phyloP scores from a whole-genome alignment of 2,113 vertebrate species.

The pig (Sus scrofa) region DNA sequence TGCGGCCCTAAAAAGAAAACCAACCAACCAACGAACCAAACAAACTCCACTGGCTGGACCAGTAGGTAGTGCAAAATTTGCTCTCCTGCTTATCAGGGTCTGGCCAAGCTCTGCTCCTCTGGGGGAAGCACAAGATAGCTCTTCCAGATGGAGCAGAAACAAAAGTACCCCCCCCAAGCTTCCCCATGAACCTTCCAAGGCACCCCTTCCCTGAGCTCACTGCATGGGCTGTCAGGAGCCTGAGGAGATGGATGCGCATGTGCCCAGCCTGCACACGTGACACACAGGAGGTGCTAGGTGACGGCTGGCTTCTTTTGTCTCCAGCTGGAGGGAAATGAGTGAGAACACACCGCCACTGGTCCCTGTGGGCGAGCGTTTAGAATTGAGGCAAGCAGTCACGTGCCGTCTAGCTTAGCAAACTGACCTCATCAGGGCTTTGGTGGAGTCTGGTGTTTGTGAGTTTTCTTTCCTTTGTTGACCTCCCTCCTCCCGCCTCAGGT shows the following conservation, averaged over 20 bases:
- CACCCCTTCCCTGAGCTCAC: fast-evolving
- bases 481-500: neutral
- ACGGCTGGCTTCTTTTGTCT: neutral
- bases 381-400: neutral
- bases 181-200: neutral
- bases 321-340: neutral
- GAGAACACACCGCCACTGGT: neutral
- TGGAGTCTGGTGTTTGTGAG: neutral
- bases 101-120: neutral
- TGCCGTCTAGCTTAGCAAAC: neutral
- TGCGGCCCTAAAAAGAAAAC: too few species aligned
- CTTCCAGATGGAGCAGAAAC: neutral
- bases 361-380: neutral
- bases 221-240: neutral
- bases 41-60: neutral
- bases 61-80: fast-evolving
- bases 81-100: neutral
- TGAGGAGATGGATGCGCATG: neutral
- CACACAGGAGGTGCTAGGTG: neutral
- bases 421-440: neutral
- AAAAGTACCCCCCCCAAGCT: neutral
- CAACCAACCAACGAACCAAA: too few species aligned
- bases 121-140: neutral
- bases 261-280: neutral
- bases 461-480: neutral